Evolutionary conservation across 2,113 vertebrate species (phyloP).

Genomic region (Ammodytes dubius): DNA sequence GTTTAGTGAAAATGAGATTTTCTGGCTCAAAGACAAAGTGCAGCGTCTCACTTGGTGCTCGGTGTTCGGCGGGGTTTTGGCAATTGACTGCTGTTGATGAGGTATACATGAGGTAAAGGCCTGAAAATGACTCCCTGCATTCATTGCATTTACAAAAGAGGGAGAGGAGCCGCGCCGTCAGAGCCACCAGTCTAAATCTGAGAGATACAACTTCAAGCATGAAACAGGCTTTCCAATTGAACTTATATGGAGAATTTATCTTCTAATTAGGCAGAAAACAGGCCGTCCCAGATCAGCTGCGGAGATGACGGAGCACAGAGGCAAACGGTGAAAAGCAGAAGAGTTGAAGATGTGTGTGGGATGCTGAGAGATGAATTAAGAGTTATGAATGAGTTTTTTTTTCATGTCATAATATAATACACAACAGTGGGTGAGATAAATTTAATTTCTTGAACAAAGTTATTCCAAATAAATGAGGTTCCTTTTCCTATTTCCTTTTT

Average conservation of each 20-base stretch:
- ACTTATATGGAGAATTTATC: constrained; percentile 25
- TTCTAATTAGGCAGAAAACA: constrained; percentile 56
- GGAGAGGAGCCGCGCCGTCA: constrained; percentile 43
- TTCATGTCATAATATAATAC: no score
- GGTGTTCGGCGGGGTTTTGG: constrained; percentile 62
- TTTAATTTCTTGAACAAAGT: not conserved
- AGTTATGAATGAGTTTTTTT: not conserved
- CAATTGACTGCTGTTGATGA: constrained; percentile 83
- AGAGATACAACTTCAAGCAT: constrained; percentile 34
- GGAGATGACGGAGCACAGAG: constrained; percentile 5
- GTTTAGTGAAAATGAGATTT: constrained; percentile 85
- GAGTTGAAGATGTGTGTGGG: not conserved
- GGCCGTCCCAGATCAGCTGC: not conserved
- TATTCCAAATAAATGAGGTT: not conserved
- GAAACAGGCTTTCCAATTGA: constrained; percentile 44
- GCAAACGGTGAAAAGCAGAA: not conserved
- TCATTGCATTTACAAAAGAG: constrained; percentile 70
- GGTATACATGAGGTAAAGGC: constrained; percentile 77
- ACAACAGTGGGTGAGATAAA: no score
- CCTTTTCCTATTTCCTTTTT: not conserved
- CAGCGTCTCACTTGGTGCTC: constrained; percentile 75
- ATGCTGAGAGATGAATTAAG: not conserved
- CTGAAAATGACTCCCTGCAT: constrained; percentile 75
- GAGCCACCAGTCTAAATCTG: constrained; percentile 41
- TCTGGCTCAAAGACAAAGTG: constrained; percentile 81